phyloP scores from a whole-genome alignment of 2,888 invertebrate genomes.

The Tiliacea citrago region DNA sequence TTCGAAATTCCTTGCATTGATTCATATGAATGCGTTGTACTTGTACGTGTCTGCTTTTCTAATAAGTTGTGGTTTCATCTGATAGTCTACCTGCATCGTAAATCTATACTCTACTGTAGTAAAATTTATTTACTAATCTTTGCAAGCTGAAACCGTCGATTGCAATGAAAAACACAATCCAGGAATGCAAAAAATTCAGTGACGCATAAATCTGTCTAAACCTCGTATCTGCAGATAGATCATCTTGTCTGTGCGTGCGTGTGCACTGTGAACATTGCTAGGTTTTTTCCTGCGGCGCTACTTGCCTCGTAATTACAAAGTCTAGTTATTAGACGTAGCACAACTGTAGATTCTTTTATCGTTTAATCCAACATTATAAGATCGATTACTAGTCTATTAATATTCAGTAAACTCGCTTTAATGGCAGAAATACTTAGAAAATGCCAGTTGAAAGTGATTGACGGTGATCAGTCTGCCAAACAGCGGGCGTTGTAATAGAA shows the following conservation, averaged over 20 bases:
- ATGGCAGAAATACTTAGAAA: slow-evolving; percentile 67
- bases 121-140: slow-evolving; percentile 39
- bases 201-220: slow-evolving; percentile 70
- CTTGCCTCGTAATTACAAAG: slow-evolving; percentile 78
- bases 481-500: slow-evolving; percentile 47
- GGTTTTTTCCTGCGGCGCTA: slow-evolving; percentile 79
- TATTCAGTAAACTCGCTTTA: slow-evolving; percentile 70
- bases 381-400: slow-evolving; percentile 70
- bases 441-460: slow-evolving; percentile 68
- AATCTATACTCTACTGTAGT: slow-evolving; percentile 34
- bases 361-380: slow-evolving; percentile 71
- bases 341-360: slow-evolving; percentile 66
- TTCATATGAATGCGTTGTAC: slow-evolving; percentile 20
- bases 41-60: slow-evolving; percentile 36
- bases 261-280: slow-evolving; percentile 70
- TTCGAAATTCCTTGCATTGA: slow-evolving; percentile 50
- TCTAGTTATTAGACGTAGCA: slow-evolving; percentile 70
- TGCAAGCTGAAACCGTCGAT: slow-evolving; percentile 34
- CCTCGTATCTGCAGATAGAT: slow-evolving; percentile 75
- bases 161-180: slow-evolving; percentile 45
- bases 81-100: slow-evolving; percentile 33
- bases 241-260: slow-evolving; percentile 74
- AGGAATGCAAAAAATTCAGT: slow-evolving; percentile 48
- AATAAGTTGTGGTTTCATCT: slow-evolving; percentile 34
- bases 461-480: slow-evolving; percentile 53